These are phyloP conservation scores for Styela plicata DNA, from an alignment of 23 tunicate genomes.

Conservation along the genomic window DNA sequence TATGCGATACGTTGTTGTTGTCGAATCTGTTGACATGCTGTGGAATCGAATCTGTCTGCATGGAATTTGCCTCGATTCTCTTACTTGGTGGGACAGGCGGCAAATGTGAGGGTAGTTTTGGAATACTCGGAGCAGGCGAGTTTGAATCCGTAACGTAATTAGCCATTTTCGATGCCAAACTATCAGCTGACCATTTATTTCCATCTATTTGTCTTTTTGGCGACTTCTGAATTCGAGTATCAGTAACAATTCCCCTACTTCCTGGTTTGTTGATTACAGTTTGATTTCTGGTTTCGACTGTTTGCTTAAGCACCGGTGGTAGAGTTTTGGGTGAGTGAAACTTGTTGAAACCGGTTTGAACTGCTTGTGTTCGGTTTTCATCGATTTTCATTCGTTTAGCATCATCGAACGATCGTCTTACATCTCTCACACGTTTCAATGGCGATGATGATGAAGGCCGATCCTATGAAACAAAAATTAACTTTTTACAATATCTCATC, in stretches of 20 bases:
- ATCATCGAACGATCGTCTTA: neutral
- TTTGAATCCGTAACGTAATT: too few relatives aligned
- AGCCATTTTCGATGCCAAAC: too few relatives aligned
- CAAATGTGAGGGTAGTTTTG: neutral
- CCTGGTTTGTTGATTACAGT: neutral
- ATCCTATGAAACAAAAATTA: too few relatives aligned
- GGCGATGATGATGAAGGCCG: neutral
- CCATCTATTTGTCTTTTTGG: neutral
- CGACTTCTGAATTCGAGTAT: neutral
- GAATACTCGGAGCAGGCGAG: neutral
- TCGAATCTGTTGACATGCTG: neutral
- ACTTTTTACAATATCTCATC: too few relatives aligned
- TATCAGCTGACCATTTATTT: neutral
- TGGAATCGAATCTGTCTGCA: neutral
- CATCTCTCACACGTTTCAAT: neutral
- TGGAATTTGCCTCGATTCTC: neutral
- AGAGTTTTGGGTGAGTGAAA: neutral
- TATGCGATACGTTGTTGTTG: neutral
- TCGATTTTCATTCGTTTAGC: neutral
- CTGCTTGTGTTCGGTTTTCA: neutral
- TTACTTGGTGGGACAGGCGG: constrained; percentile 6
- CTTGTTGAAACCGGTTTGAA: too few relatives aligned
- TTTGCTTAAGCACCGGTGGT: neutral
- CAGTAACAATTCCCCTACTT: neutral
- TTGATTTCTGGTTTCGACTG: too few relatives aligned